Percentiles rank a stretch among this genome's conserved stretches.
These are phyloP conservation scores for Cyanoramphus novaezelandiae DNA, from an alignment of 2,113 vertebrate genomes.

Conservation along the genomic window DNA sequence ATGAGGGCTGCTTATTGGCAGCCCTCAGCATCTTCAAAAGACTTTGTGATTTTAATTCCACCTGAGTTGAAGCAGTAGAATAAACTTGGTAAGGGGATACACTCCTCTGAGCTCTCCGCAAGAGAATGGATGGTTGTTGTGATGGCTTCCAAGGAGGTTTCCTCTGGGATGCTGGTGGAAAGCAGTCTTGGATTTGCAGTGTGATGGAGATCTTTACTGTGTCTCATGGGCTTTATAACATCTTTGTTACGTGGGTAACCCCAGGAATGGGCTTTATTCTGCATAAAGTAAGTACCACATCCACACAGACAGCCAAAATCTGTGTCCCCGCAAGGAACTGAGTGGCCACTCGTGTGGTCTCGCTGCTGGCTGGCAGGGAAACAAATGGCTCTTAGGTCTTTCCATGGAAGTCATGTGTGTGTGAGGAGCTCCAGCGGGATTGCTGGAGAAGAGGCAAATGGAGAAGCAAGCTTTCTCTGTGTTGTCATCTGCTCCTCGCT, in stretches of 20 bases:
- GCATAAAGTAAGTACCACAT: rapidly evolving
- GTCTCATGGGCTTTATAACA: background rate
- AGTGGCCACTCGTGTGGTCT: rapidly evolving
- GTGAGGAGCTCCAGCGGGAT: background rate
- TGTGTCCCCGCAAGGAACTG: background rate
- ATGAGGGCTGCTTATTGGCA: background rate
- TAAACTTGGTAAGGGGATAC: conserved; percentile 69
- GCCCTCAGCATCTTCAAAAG: conserved; percentile 13
- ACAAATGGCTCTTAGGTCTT: background rate
- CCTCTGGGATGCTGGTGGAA: background rate
- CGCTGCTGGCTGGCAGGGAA: background rate
- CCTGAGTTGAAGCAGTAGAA: conserved; percentile 62
- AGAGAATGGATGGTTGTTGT: background rate
- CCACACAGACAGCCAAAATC: rapidly evolving
- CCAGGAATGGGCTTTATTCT: background rate
- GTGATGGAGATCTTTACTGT: background rate
- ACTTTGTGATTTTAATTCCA: conserved; percentile 58
- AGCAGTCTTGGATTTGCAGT: background rate
- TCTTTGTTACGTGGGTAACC: background rate
- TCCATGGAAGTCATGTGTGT: rapidly evolving
- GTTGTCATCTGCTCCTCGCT: background rate
- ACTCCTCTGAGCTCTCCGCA: conserved; percentile 3
- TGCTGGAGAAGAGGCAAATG: background rate
- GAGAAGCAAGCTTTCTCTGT: background rate
- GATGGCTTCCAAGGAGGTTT: background rate